These are phyloP conservation scores for Montipora capitata DNA, from an alignment of 92 coral and sea anemone genomes.

Conservation along the genomic window DNA sequence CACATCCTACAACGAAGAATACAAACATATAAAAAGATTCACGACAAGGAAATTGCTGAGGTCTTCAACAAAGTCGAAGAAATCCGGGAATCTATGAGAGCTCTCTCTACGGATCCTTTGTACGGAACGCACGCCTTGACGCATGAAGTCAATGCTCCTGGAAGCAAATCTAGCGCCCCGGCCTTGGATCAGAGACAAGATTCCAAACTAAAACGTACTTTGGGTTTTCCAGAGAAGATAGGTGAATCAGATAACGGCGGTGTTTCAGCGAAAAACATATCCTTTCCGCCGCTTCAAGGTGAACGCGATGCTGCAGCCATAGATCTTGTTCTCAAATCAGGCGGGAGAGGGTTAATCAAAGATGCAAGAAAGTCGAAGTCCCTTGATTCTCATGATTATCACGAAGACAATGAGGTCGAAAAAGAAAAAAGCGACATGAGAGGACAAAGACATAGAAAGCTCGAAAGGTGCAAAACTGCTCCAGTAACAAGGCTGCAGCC, in stretches of 20 bases:
- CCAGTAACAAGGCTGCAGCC: constrained; percentile 78
- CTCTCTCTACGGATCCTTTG: constrained; percentile 33
- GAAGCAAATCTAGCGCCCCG: not conserved
- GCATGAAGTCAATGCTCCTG: not conserved
- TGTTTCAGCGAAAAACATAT: not conserved
- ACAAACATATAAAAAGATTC: constrained; percentile 38
- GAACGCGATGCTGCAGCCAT: not conserved
- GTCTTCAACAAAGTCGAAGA: constrained; percentile 50
- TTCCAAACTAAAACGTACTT: constrained; percentile 29
- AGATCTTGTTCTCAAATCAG: not conserved
- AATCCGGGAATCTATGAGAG: constrained; percentile 58
- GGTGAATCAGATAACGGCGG: not conserved
- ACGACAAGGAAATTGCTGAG: constrained; percentile 54
- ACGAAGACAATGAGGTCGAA: not conserved
- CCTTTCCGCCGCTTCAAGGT: constrained; percentile 24
- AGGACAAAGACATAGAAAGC: constrained; percentile 59
- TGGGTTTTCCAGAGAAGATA: constrained; percentile 37
- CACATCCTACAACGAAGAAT: constrained; percentile 46
- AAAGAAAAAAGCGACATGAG: not conserved
- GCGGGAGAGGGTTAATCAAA: not conserved
- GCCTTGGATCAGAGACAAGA: not conserved
- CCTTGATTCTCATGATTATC: not conserved
- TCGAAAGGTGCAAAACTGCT: constrained; percentile 83
- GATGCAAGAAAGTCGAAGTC: not conserved
- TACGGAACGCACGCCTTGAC: constrained; percentile 33